Conservation (phyloP, 1,140 invertebrate genomes). For the Drosophila cardini region DNA sequence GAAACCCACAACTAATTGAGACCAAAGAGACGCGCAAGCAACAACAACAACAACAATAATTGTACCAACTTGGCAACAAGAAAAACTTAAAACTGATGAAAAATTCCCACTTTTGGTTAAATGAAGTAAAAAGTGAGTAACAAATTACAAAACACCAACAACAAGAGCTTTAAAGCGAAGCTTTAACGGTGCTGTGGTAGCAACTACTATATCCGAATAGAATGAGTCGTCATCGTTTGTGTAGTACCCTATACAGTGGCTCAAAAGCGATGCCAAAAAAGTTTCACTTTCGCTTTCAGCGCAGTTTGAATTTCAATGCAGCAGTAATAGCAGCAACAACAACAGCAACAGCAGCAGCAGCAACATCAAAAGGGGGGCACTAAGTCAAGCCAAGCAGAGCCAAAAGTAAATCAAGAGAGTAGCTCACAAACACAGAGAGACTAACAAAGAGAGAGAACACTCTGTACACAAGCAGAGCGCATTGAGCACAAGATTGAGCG, state of each 20-base stretch:
- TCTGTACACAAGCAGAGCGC: slow-evolving; percentile 2
- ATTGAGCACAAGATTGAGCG: slow-evolving; percentile 29
- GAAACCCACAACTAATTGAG: slow-evolving; percentile 60
- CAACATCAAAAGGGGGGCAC: slow-evolving; percentile 68
- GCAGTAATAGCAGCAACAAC: slow-evolving; percentile 36
- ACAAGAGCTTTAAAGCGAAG: slow-evolving; percentile 36
- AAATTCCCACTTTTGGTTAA: slow-evolving; percentile 61
- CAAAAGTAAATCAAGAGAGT: slow-evolving; percentile 14
- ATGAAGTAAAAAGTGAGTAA: slow-evolving; percentile 59
- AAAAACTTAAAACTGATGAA: slow-evolving; percentile 27
- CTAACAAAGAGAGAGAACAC: neutral
- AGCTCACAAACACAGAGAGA: slow-evolving; percentile 34
- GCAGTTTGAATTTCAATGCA: slow-evolving; percentile 68
- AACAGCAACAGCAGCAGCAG: slow-evolving; percentile 26
- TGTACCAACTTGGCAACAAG: slow-evolving; percentile 47
- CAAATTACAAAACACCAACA: slow-evolving; percentile 63
- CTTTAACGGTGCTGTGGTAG: slow-evolving; percentile 36
- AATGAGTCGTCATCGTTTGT: slow-evolving; percentile 37
- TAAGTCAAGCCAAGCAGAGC: slow-evolving; percentile 66
- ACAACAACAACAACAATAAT: slow-evolving; percentile 44
- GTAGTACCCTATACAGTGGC: slow-evolving; percentile 48
- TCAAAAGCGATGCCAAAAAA: slow-evolving; percentile 72
- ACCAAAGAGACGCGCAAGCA: slow-evolving; percentile 46
- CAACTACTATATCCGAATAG: slow-evolving; percentile 32
- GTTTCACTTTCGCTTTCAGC: slow-evolving; percentile 83